These are phyloP conservation scores for Dryobota labecula DNA, from an alignment of 2,888 invertebrate species.

Conservation along the genomic window DNA sequence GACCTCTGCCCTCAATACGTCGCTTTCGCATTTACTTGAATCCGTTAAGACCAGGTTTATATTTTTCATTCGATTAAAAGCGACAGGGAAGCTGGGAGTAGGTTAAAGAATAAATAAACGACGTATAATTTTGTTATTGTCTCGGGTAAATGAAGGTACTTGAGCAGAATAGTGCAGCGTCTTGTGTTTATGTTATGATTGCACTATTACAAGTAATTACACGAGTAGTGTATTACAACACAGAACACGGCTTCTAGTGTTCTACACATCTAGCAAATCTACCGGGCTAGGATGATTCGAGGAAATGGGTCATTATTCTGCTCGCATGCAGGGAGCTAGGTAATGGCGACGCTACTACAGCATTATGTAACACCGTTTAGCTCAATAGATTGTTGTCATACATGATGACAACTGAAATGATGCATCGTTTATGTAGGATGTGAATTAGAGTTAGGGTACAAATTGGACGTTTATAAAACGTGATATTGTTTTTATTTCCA, in stretches of 20 bases:
- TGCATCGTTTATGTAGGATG: slow-evolving; percentile 13
- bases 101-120: slow-evolving; percentile 10
- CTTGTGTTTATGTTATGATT: slow-evolving; percentile 29
- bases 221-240: slow-evolving; percentile 6
- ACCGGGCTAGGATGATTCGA: slow-evolving; percentile 31
- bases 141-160: slow-evolving; percentile 3
- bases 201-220: slow-evolving; percentile 25
- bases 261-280: slow-evolving; percentile 38
- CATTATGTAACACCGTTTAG: slow-evolving; percentile 38
- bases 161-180: slow-evolving; percentile 2
- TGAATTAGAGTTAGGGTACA: slow-evolving; percentile 9
- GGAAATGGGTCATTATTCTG: slow-evolving; percentile 55
- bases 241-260: not conserved
- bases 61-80: slow-evolving; percentile 37
- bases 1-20: slow-evolving; percentile 54
- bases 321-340: slow-evolving; percentile 28
- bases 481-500: not conserved
- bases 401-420: slow-evolving; percentile 42
- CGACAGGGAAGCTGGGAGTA: not conserved
- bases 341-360: slow-evolving; percentile 32
- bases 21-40: slow-evolving; percentile 27
- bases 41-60: slow-evolving; percentile 29
- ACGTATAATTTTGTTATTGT: slow-evolving; percentile 18
- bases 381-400: slow-evolving; percentile 48
- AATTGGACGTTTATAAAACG: not conserved